Conservation (phyloP, 2,888 invertebrate species). For the Poecilus cupreus region DNA sequence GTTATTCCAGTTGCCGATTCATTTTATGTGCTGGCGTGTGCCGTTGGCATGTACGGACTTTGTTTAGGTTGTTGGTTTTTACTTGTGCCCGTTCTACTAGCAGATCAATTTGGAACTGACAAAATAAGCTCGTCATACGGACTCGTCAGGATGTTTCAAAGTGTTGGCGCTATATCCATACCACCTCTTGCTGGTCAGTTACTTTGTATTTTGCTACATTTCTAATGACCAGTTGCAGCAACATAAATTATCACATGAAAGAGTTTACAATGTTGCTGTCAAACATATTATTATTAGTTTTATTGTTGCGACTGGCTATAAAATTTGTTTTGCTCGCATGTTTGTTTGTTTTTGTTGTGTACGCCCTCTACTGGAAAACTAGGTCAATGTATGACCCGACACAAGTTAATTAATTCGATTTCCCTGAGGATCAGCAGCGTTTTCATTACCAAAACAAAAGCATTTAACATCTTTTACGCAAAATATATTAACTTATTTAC, state of each 20-base stretch:
- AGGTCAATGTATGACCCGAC: neutral
- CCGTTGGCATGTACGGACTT: slow-evolving; percentile 82
- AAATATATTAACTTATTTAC: neutral
- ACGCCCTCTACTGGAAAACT: no score
- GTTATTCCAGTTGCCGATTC: slow-evolving; percentile 80
- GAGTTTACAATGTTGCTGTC: no score
- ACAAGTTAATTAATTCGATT: neutral
- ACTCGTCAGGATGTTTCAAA: slow-evolving; percentile 85
- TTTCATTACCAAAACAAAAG: no score
- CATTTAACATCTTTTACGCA: neutral
- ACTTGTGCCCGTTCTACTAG: slow-evolving; percentile 82
- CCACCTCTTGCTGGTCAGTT: slow-evolving; percentile 81
- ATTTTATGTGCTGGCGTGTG: slow-evolving; percentile 79
- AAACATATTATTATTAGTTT: no score
- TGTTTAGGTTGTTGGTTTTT: slow-evolving; percentile 87
- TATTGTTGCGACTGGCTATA: no score
- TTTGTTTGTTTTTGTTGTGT: no score
- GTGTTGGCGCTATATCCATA: slow-evolving; percentile 82
- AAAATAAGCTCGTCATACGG: slow-evolving; percentile 86
- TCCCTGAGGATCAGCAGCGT: no score
- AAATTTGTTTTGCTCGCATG: neutral
- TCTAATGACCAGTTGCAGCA: no score
- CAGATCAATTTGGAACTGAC: slow-evolving; percentile 84
- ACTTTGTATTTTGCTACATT: neutral
- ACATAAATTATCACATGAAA: no score